Evolutionary conservation across 1,140 invertebrate genomes (phyloP).

Genomic region (Anastrepha ludens): DNA sequence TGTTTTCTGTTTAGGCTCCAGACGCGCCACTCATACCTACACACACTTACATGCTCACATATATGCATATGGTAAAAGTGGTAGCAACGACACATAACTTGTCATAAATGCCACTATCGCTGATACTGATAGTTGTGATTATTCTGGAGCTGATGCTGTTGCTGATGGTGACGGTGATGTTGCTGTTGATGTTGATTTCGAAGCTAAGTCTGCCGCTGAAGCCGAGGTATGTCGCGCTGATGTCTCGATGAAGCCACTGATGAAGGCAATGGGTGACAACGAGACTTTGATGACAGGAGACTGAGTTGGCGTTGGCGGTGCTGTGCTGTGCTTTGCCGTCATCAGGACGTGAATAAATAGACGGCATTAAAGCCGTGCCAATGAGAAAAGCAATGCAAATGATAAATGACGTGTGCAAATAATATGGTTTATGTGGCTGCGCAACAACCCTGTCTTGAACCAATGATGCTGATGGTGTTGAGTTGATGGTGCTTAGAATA

Average conservation of each 20-base stretch:
- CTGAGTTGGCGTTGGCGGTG: slow-evolving; percentile 44
- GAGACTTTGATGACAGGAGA: slow-evolving; percentile 4
- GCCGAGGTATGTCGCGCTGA: neutral
- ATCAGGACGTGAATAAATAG: slow-evolving; percentile 38
- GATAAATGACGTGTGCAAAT: slow-evolving; percentile 52
- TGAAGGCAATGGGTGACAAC: slow-evolving; percentile 42
- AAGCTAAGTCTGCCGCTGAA: neutral
- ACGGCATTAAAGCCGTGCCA: neutral
- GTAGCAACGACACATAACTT: slow-evolving; percentile 53
- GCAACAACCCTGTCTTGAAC: slow-evolving; percentile 28
- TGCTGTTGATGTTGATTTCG: neutral
- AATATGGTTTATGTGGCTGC: slow-evolving; percentile 19
- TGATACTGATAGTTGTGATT: slow-evolving; percentile 51
- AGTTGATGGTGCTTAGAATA: slow-evolving; percentile 17
- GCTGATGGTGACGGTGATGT: slow-evolving; percentile 12
- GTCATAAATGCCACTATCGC: slow-evolving; percentile 47
- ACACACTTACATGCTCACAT: neutral
- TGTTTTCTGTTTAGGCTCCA: neutral
- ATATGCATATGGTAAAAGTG: slow-evolving; percentile 40
- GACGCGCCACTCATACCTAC: neutral
- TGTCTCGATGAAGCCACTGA: neutral
- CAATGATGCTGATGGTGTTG: slow-evolving; percentile 25
- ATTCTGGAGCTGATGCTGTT: slow-evolving; percentile 21
- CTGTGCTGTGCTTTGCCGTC: neutral
- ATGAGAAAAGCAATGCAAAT: slow-evolving; percentile 34